Percentiles rank a stretch among this genome's conserved stretches.
phyloP scores from a whole-genome alignment of 2,797 vertebrate genomes.

The Arnoldichthys spilopterus region DNA sequence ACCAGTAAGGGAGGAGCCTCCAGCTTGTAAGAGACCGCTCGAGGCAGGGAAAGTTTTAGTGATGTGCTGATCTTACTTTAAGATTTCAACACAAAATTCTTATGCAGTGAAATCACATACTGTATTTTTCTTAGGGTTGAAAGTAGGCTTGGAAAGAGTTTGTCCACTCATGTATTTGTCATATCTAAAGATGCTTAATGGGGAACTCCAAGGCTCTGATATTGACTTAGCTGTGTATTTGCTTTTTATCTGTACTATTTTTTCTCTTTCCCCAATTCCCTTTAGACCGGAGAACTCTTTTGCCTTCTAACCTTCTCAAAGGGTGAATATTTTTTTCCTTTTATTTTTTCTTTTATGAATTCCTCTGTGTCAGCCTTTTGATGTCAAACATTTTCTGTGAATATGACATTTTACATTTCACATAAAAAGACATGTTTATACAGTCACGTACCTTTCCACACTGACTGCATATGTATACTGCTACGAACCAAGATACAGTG shows the following conservation, averaged over 20 bases:
- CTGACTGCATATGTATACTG: not conserved
- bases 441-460: not conserved
- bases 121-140: not conserved
- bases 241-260: constrained; percentile 28
- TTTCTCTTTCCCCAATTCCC: not conserved
- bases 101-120: constrained; percentile 9
- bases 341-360: not conserved
- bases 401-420: not conserved
- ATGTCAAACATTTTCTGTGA: not conserved
- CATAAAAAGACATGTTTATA: not conserved
- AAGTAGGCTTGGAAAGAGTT: not conserved
- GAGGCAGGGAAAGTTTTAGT: constrained; percentile 31
- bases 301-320: not conserved
- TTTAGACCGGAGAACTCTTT: not conserved
- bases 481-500: not conserved
- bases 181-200: not conserved
- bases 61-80: constrained; percentile 24
- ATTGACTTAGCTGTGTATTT: constrained; percentile 8
- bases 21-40: constrained; percentile 14
- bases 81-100: constrained; percentile 7
- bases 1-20: constrained; percentile 21
- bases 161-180: not conserved
- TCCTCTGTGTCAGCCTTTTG: not conserved
- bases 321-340: not conserved
- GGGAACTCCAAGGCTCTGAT: constrained; percentile 3